Evolutionary conservation across 2,888 invertebrate species (phyloP).

Genomic region (Toxonevra muliebris): DNA sequence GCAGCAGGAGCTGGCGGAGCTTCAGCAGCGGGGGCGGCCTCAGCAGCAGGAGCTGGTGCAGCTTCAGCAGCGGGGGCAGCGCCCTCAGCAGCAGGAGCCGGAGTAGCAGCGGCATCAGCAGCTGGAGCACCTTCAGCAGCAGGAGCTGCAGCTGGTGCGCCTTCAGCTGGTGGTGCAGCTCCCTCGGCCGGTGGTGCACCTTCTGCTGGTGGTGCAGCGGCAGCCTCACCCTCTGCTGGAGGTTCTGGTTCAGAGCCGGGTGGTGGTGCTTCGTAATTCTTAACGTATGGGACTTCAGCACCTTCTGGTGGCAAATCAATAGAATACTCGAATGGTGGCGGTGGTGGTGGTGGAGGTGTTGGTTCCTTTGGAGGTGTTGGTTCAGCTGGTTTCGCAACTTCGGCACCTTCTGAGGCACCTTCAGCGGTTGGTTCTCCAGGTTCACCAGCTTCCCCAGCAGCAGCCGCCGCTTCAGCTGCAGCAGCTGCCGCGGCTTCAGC

Average conservation of each 20-base stretch:
- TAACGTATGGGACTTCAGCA: slow-evolving; percentile 65
- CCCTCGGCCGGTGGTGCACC: slow-evolving; percentile 56
- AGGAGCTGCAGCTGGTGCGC: slow-evolving; percentile 45
- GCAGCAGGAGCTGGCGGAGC: slow-evolving; percentile 38
- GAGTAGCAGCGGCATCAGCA: slow-evolving; percentile 42
- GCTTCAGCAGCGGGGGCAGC: slow-evolving; percentile 47
- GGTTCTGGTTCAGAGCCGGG: slow-evolving; percentile 60
- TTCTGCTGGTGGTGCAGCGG: slow-evolving; percentile 55
- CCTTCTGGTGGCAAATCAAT: slow-evolving; percentile 66
- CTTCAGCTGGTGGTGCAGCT: slow-evolving; percentile 45
- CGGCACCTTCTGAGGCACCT: slow-evolving; percentile 50
- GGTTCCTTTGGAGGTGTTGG: slow-evolving; percentile 61
- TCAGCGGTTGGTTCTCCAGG: slow-evolving; percentile 43
- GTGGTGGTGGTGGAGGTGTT: slow-evolving; percentile 64
- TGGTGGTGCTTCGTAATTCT: slow-evolving; percentile 64
- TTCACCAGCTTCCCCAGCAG: slow-evolving; percentile 48
- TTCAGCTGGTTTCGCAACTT: slow-evolving; percentile 44
- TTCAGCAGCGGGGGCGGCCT: slow-evolving; percentile 42
- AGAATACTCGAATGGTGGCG: slow-evolving; percentile 65
- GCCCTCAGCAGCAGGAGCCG: slow-evolving; percentile 44
- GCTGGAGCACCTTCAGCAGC: slow-evolving; percentile 46
- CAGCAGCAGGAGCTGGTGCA: slow-evolving; percentile 45
- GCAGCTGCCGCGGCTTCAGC: slow-evolving; percentile 55
- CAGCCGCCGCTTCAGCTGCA: slow-evolving; percentile 50
- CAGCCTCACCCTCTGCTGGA: slow-evolving; percentile 54